Evolutionary conservation across 1,140 invertebrate genomes (phyloP).

Genomic region (Asbolus verrucosus): DNA sequence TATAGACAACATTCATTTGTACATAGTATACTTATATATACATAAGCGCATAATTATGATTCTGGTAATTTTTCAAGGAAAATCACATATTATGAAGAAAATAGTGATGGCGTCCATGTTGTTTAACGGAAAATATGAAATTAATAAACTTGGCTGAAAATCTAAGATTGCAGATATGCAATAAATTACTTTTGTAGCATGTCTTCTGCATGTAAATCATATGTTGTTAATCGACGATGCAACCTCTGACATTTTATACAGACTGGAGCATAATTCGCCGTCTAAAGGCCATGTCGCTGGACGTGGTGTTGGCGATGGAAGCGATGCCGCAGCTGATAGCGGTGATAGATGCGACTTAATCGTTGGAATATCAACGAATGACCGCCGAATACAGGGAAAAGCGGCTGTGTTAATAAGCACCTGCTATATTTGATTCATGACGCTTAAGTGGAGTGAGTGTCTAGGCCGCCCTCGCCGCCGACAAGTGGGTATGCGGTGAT

Average conservation of each 20-base stretch:
- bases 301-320: slow-evolving; percentile 12
- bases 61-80: too few relatives aligned
- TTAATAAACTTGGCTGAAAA: too few relatives aligned
- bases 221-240: neutral
- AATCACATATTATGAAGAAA: too few relatives aligned
- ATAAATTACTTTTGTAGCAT: neutral
- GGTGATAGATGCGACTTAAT: slow-evolving; percentile 46
- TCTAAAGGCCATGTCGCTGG: neutral
- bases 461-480: slow-evolving; percentile 23
- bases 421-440: slow-evolving; percentile 39
- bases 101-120: too few relatives aligned
- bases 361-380: slow-evolving; percentile 30
- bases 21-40: too few relatives aligned
- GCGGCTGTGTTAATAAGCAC: slow-evolving; percentile 49
- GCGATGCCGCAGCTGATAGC: slow-evolving; percentile 44
- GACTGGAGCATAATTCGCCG: slow-evolving; percentile 3
- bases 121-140: too few relatives aligned
- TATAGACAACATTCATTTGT: too few relatives aligned
- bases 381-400: slow-evolving; percentile 44
- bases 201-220: slow-evolving; percentile 10
- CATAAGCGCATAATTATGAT: too few relatives aligned
- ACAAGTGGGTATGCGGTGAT: slow-evolving; percentile 31
- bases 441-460: slow-evolving; percentile 33
- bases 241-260: slow-evolving; percentile 8
- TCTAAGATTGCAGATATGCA: too few relatives aligned